Evolutionary conservation across 1,140 invertebrate species (phyloP).

Genomic region (Lepidotrigona ventralis): DNA sequence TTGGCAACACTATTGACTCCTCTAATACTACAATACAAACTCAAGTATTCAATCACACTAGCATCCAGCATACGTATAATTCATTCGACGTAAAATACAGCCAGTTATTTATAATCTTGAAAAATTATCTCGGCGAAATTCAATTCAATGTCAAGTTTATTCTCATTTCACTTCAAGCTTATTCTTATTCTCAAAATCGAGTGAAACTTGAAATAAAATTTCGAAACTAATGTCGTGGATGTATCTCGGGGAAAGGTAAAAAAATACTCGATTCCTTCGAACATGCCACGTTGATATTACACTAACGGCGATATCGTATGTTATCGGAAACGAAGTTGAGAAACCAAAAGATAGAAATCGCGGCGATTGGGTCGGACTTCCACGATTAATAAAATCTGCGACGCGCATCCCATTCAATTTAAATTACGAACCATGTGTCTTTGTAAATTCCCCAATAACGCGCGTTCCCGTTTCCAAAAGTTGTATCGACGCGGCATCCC

Average conservation of each 20-base stretch:
- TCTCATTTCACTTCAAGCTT: no score
- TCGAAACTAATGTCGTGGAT: background rate
- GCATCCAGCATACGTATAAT: background rate
- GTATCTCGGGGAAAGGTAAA: background rate
- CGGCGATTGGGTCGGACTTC: background rate
- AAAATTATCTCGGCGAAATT: background rate
- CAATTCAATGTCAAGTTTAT: no score
- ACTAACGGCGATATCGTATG: constrained; percentile 19
- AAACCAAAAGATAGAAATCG: background rate
- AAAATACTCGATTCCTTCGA: no score
- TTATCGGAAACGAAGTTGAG: background rate
- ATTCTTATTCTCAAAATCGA: no score
- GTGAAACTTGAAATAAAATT: background rate
- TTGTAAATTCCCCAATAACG: constrained; percentile 48
- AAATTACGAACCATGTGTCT: constrained; percentile 41
- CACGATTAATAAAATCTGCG: constrained; percentile 54
- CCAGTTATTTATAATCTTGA: background rate
- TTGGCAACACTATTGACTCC: background rate
- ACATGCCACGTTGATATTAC: background rate
- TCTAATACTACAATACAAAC: background rate
- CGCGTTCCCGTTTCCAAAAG: constrained; percentile 17
- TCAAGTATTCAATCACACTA: background rate
- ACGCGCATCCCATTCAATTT: constrained; percentile 33
- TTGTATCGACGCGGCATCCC: background rate
- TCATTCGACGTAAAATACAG: background rate